A percentile compares a stretch with the other conserved stretches of the same genome.
phyloP scores from a whole-genome alignment of 1,140 invertebrate genomes.

The Drosophila ogumai region DNA sequence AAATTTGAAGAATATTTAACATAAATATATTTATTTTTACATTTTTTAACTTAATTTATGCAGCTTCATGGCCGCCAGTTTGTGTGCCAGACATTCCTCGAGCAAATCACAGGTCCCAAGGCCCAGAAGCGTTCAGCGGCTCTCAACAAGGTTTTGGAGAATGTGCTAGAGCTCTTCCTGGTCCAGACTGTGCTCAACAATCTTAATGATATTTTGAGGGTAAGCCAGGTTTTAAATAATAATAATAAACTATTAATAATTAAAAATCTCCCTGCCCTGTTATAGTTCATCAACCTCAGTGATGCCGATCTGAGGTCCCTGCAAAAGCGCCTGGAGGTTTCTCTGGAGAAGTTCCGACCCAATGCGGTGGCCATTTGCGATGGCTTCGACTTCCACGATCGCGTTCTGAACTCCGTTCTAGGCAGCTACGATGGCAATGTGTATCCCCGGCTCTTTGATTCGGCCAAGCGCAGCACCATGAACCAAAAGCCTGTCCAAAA shows the following conservation, averaged over 20 bases:
- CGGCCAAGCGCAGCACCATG: conserved; percentile 93
- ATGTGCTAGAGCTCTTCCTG: conserved; percentile 91
- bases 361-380: conserved; percentile 96
- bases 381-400: conserved; percentile 95
- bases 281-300: conserved; percentile 88
- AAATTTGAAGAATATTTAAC: not conserved
- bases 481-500: conserved; percentile 93
- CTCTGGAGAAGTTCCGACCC: conserved; percentile 90
- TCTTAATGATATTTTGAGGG: conserved; percentile 91
- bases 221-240: conserved; percentile 83
- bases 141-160: conserved; percentile 87
- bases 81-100: conserved; percentile 88
- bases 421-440: conserved; percentile 96
- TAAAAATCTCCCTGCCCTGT: conserved; percentile 13
- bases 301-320: conserved; percentile 88
- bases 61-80: conserved; percentile 91
- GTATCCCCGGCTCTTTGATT: conserved; percentile 94
- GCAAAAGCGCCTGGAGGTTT: conserved; percentile 89
- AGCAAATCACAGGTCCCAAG: conserved; percentile 86
- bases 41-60: not conserved
- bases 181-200: conserved; percentile 90
- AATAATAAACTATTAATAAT: too few relatives aligned
- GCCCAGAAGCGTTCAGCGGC: conserved; percentile 77
- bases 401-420: conserved; percentile 92
- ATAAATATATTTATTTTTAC: not conserved